Conservation (phyloP, 64 coral and sea anemone genomes). For the Orbicella faveolata region DNA sequence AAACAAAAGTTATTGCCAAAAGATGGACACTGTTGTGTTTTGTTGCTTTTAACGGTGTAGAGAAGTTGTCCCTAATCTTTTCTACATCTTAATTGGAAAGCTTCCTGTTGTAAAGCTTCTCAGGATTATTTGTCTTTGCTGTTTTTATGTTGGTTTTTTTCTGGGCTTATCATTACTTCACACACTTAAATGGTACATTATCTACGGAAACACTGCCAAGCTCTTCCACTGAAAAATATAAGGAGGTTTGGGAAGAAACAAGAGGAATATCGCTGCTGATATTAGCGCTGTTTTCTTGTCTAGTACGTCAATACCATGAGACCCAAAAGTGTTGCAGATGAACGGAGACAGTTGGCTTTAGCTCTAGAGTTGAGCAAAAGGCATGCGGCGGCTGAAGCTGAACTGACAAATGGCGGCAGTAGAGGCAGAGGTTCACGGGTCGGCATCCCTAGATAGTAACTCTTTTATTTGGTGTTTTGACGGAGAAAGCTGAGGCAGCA, state of each 20-base stretch:
- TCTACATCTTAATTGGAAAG: no score
- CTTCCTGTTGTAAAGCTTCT: no score
- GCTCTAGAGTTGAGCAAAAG: slow-evolving; percentile 65
- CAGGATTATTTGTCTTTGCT: no score
- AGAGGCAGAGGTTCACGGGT: slow-evolving; percentile 44
- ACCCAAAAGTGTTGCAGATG: slow-evolving; percentile 59
- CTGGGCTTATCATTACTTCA: no score
- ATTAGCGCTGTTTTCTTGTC: slow-evolving; percentile 24
- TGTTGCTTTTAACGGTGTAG: no score
- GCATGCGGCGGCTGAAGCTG: slow-evolving; percentile 3
- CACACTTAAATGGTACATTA: no score
- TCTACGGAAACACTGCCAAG: not conserved
- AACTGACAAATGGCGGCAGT: not conserved
- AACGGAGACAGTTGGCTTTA: slow-evolving; percentile 54
- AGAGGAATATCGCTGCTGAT: not conserved
- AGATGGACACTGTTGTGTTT: no score
- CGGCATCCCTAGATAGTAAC: slow-evolving; percentile 1
- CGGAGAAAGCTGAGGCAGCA: slow-evolving; percentile 7
- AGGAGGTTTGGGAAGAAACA: not conserved
- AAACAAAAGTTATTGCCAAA: no score
- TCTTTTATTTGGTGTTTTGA: not conserved
- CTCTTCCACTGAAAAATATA: not conserved
- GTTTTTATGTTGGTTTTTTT: no score
- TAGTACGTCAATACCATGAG: slow-evolving; percentile 43
- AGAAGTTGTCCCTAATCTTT: no score